Evolutionary conservation across 2,113 vertebrate species (phyloP), one percentile per base, ranked within the genome.

Genomic region (Motacilla tschutschensis): DNA sequence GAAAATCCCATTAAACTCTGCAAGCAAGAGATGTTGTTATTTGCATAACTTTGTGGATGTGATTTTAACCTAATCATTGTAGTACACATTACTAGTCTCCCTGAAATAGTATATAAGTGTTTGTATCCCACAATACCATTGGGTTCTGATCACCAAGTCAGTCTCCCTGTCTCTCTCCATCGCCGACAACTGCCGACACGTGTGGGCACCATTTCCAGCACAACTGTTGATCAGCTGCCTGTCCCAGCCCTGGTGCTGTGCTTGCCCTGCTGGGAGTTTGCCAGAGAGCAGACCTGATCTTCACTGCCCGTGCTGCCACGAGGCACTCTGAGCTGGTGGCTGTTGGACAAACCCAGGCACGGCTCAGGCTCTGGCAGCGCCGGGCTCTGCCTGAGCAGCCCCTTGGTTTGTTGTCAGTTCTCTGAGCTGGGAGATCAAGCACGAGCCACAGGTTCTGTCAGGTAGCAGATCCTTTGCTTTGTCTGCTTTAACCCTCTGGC

Each of bases 171-270:
- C 16, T 50, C 48, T 17, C 26, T 11, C 48, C 26, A 28, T 28
- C 9, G 2, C 26, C 1, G 9, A 50, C 48, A 28, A 29, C 8
- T 28, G 26, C 48, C 10, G 26, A 29, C 26, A 29, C 6, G 4
- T 50, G 48, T 24, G 40, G 67, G 22, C 1, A 1, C 40, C 0
- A 0, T 5, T n/a, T 6, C 44, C 89, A 40, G 38, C 67, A 62
- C 38, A 46, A 19, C 35, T 43, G 47, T 7, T 62, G 24, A n/a
- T 85, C 69, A 71, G 64, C 69, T 66, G 28, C 55, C 35, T 33
- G 38, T 4, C 51, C 51, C 33, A 4, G 48, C 62, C 73, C 21
- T 10, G 51, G 4, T 3, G 51, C 36, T 44, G 28, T 2, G 19
- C 18, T 50, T 70, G 2, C 7, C 40, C 44, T 70, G 44, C 16